Percentiles rank a stretch among this genome's conserved stretches.
These are phyloP conservation scores for Gambusia yucatana DNA, from an alignment of 2,797 vertebrate genomes.

Conservation along the genomic window DNA sequence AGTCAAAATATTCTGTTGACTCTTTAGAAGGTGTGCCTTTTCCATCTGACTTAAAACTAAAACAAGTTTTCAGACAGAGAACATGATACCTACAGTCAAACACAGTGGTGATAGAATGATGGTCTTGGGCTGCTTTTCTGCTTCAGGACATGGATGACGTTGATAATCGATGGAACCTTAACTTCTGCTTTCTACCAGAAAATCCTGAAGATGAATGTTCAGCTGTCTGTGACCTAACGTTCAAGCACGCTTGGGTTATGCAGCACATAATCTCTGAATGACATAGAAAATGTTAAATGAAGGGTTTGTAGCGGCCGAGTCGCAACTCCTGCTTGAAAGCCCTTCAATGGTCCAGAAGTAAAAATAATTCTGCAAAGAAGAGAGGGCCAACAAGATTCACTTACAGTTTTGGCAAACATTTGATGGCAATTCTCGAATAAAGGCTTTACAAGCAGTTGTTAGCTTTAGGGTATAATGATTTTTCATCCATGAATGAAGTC, in stretches of 20 bases:
- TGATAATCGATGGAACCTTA: neutral
- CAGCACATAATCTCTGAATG: neutral
- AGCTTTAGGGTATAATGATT: neutral
- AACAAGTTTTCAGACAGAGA: neutral
- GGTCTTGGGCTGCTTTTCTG: neutral
- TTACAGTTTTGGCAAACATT: neutral
- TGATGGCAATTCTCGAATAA: neutral
- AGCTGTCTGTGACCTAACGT: neutral
- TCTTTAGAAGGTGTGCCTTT: neutral
- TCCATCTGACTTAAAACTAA: neutral
- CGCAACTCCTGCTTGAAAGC: neutral
- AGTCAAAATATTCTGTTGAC: neutral
- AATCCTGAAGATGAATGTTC: neutral
- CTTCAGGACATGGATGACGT: neutral
- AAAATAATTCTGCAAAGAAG: neutral
- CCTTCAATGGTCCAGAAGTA: neutral
- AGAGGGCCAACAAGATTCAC: neutral
- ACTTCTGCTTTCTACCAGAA: neutral
- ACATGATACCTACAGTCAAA: neutral
- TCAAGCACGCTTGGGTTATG: neutral
- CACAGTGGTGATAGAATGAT: neutral
- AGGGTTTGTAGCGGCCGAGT: neutral
- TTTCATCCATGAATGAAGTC: neutral
- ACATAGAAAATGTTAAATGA: neutral
- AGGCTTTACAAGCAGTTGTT: neutral